Evolutionary conservation across 2,113 vertebrate genomes (phyloP), one percentile per base, ranked within the genome.

Genomic region (Corythoichthys intestinalis): DNA sequence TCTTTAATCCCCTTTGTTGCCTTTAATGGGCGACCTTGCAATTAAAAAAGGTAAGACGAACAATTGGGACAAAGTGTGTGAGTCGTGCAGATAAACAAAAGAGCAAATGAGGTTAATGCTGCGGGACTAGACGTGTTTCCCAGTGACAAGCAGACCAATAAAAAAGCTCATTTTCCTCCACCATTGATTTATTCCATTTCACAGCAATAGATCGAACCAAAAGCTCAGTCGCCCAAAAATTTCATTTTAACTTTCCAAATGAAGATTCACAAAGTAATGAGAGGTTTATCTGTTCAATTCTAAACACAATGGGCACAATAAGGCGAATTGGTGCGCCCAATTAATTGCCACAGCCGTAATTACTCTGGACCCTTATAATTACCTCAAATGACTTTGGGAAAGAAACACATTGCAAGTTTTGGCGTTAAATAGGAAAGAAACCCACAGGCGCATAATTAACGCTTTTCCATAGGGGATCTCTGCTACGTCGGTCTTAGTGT

Each of bases 171-270:
- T 75, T 66, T 59, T 74, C 66, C 66, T 61, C 76, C 79, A 80
- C 76, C 72, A 74, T 73, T 81, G 73, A 84, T 88, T 87, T 85
- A 83, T 86, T 90, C 72, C 56, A 78, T 70, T 73, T 74, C 39
- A 79, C 64, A 83, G 75, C 60, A 78, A 64, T 69, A 46, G 60
- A 81, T 80, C 75, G 61, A 76, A 78, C 71, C 48, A 15, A 48
- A 70, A 38, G 66, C 75, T 75, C 71, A 79, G 66, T 65, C 73
- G 62, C 49, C 69, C 79, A 4, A 20, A 70, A 79, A 87, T 81
- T 68, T 73, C 46, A 81, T 85, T 83, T 79, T 61, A 84, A 73
- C 77, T 73, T 78, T 83, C 56, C 67, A 73, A 85, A 83, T 83
- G 67, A 79, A 59, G 64, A 75, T 66, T 76, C 69, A 71, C 47